Evolutionary conservation across 2,888 invertebrate genomes (phyloP), one percentile per base, ranked within the genome.

Genomic region (Drosophila leonis): DNA sequence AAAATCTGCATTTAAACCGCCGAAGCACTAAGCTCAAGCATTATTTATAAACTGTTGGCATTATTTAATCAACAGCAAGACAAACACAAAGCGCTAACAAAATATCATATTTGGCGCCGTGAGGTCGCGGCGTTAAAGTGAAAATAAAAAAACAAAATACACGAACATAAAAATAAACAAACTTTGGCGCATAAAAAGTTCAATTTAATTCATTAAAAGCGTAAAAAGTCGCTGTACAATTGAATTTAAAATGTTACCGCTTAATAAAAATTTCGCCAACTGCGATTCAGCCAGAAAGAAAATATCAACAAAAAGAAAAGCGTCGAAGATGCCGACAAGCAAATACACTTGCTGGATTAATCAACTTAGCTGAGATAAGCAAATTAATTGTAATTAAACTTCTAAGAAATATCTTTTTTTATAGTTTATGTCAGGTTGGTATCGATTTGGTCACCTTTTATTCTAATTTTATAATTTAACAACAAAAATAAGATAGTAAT

Each of bases 131-230:
- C 88, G 64, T 85, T 76, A 88, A 82, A 82, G 71, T 55, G 48
- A 48, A 48, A 18, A 48, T 18, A 48, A 48, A 48, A 6, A 24
- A 39, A 35, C 29, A 63, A 44, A 55, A 66, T 49, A 62, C 61
- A 56, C 57, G 61, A 64, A 42, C 55, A 49, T 49, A 72, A 57
- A 56, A 83, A 84, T 80, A 83, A 49, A 37, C 57, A 85, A 80
- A 75, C 65, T 84, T 85, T 81, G 44, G 48, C 75, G 46, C 84
- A 85, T 85, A 85, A 85, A 85, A 85, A 88, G 84, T 85, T 85
- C 87, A 88, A 86, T 89, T 89, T 88, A 81, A 87, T 86, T 89
- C 90, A 87, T 87, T 89, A 89, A 84, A 75, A 84, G 69, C 71
- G 72, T 73, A 82, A 81, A 78, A 83, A 88, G 74, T 79, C 78